phyloP scores from a whole-genome alignment of 1,140 invertebrate species.

The Rhopalosiphum maidis region DNA sequence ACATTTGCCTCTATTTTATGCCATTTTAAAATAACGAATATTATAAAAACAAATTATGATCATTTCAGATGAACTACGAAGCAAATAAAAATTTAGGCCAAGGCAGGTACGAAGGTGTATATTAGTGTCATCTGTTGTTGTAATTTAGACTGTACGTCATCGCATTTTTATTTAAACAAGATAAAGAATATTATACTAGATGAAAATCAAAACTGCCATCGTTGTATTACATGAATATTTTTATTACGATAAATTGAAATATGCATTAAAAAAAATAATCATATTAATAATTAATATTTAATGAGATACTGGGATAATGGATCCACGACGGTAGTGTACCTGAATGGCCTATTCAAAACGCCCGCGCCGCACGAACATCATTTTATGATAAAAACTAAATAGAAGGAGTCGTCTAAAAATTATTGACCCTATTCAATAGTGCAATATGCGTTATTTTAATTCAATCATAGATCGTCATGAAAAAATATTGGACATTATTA shows the following conservation, averaged over 20 bases:
- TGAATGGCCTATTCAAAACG: constrained; percentile 14
- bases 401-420: not conserved
- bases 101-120: not conserved
- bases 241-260: not conserved
- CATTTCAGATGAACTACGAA: not conserved
- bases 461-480: not conserved
- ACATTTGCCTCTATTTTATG: not conserved
- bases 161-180: not conserved
- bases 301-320: not conserved
- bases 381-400: not conserved
- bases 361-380: not conserved
- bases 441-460: not conserved
- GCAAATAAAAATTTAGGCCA: not conserved
- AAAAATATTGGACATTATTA: not conserved
- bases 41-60: not conserved
- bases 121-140: not conserved
- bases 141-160: not conserved
- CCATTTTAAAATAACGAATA: not conserved
- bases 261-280: not conserved
- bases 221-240: not conserved
- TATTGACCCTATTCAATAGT: not conserved
- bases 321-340: not conserved
- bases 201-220: not conserved
- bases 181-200: not conserved
- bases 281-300: not conserved